Percentiles rank a stretch among this genome's conserved stretches.
Conservation (phyloP, 2,113 vertebrate species). For the Rhinolophus ferrumequinum region DNA sequence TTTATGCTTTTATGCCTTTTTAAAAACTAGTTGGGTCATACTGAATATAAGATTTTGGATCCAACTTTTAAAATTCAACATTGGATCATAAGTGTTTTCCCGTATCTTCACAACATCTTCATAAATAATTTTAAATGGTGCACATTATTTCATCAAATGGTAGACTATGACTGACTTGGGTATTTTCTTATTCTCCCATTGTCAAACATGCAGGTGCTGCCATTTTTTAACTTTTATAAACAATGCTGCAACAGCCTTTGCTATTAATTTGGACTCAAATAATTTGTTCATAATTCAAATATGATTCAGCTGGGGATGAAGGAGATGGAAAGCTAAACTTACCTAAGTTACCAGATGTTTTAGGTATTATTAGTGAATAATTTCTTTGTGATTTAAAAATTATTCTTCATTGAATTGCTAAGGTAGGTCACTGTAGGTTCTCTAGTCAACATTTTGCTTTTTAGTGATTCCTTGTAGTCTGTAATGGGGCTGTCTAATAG, state of each 20-base stretch:
- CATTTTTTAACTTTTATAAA: slow-evolving; percentile 23
- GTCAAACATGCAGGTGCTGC: not conserved
- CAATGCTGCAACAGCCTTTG: not conserved
- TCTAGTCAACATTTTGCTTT: not conserved
- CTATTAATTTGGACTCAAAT: not conserved
- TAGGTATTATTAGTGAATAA: not conserved
- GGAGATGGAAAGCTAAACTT: not conserved
- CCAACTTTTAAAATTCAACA: not conserved
- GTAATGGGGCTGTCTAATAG: not conserved
- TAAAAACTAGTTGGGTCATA: not conserved
- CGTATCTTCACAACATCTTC: not conserved
- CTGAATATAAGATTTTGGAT: not conserved
- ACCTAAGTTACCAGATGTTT: not conserved
- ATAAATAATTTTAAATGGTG: not conserved
- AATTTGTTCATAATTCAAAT: not conserved
- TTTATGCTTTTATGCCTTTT: not conserved
- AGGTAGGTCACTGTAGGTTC: not conserved
- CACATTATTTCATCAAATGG: not conserved
- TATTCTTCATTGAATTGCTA: slow-evolving; percentile 11
- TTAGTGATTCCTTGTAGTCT: not conserved
- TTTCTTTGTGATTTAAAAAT: not conserved
- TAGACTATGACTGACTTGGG: not conserved
- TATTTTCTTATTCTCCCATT: not conserved
- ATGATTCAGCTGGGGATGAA: not conserved
- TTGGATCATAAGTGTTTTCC: not conserved